These are phyloP conservation scores for Sebastes diploproa DNA, from an alignment of 2,797 vertebrate species.

Conservation along the genomic window DNA sequence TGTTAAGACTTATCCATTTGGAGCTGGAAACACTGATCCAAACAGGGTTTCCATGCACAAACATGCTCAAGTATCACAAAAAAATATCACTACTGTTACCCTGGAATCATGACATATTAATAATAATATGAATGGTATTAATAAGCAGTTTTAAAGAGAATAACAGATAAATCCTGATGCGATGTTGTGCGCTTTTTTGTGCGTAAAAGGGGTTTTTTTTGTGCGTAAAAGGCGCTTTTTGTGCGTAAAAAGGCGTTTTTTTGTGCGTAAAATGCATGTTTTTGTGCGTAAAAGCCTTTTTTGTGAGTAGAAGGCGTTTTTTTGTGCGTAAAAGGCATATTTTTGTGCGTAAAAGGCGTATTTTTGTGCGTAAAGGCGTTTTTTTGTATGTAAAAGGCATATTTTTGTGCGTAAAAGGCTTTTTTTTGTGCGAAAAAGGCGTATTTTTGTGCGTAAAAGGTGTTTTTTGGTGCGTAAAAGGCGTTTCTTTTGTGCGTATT, in stretches of 20 bases:
- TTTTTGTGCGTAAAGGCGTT: constrained; percentile 30
- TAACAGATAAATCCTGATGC: background rate
- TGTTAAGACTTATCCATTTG: background rate
- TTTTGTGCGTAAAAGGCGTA: background rate
- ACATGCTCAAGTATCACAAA: background rate
- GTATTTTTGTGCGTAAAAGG: constrained; percentile 31
- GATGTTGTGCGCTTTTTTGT: constrained; percentile 6
- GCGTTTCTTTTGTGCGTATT: too few species aligned
- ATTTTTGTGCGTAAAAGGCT: constrained; percentile 22
- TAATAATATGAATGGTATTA: background rate
- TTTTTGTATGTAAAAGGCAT: too few species aligned
- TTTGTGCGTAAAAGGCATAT: too few species aligned
- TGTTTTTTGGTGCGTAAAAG: too few species aligned
- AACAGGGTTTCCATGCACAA: constrained; percentile 25
- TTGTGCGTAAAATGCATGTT: background rate
- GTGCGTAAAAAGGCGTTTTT: background rate
- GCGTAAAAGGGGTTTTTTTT: background rate
- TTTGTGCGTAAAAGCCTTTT: constrained; percentile 33
- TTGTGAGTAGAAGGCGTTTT: too few species aligned
- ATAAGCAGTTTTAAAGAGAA: background rate
- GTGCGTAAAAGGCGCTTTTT: constrained; percentile 28
- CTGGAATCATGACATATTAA: background rate
- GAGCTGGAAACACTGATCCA: constrained; percentile 13
- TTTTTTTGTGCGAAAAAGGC: too few species aligned
- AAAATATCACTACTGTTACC: background rate